A percentile compares a stretch with the other conserved stretches of the same genome.
phyloP scores from a whole-genome alignment of 1,140 invertebrate species.

The Drosophila ironensis region DNA sequence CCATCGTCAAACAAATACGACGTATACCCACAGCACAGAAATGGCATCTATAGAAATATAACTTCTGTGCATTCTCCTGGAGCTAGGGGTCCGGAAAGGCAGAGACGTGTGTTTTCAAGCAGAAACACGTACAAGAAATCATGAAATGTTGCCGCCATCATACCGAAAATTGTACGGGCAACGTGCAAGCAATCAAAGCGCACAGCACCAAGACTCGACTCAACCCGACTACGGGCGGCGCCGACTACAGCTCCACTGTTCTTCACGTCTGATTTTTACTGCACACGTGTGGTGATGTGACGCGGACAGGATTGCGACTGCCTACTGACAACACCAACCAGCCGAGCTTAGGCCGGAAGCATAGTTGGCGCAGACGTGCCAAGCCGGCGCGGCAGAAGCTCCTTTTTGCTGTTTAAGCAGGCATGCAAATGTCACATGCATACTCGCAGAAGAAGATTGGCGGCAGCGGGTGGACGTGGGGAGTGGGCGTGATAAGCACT shows the following conservation, averaged over 20 bases:
- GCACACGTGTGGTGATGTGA: slow-evolving; percentile 76
- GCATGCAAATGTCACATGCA: slow-evolving; percentile 80
- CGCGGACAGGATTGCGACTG: slow-evolving; percentile 67
- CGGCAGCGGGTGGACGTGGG: not conserved
- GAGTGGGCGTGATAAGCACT: slow-evolving; percentile 64
- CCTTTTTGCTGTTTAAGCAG: slow-evolving; percentile 79
- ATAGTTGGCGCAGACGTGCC: slow-evolving; percentile 66
- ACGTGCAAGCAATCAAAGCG: slow-evolving; percentile 80
- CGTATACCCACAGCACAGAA: slow-evolving; percentile 23
- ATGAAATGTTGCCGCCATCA: slow-evolving; percentile 81
- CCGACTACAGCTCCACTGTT: slow-evolving; percentile 1
- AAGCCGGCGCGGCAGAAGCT: slow-evolving; percentile 20
- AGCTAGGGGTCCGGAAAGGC: not conserved
- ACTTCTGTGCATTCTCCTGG: slow-evolving; percentile 53
- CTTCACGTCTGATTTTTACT: slow-evolving; percentile 75
- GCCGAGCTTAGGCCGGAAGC: slow-evolving; percentile 3
- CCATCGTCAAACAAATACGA: slow-evolving; percentile 69
- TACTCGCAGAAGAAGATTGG: slow-evolving; percentile 9
- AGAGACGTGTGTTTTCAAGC: slow-evolving; percentile 56
- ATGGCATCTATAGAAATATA: slow-evolving; percentile 41
- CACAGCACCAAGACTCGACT: slow-evolving; percentile 41
- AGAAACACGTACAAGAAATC: slow-evolving; percentile 79
- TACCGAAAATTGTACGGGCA: slow-evolving; percentile 79
- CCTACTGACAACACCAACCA: slow-evolving; percentile 48
- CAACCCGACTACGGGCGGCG: not conserved